Evolutionary conservation across 1,140 invertebrate genomes (phyloP).

Genomic region (Drosophila mojavensis): DNA sequence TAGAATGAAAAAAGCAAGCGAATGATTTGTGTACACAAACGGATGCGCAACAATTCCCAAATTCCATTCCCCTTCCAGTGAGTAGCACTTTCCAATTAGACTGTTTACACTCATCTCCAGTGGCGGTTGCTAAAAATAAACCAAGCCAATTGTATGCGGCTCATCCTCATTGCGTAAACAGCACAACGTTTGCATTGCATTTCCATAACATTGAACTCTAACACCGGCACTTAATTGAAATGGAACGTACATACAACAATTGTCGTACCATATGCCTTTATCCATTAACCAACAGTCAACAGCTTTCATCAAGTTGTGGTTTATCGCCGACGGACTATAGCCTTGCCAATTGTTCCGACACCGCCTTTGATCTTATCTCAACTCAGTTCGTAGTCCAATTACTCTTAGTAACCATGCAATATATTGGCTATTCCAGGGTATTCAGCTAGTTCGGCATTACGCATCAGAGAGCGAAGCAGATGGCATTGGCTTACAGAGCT

Average conservation of each 20-base stretch:
- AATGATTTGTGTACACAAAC: conserved; percentile 20
- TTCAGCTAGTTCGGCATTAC: not conserved
- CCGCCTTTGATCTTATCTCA: conserved; percentile 37
- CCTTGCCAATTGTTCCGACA: conserved; percentile 17
- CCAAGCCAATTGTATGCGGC: conserved; percentile 5
- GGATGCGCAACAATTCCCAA: conserved; percentile 14
- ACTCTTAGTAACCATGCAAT: conserved; percentile 7
- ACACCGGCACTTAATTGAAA: conserved; percentile 3
- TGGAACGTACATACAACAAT: conserved; percentile 29
- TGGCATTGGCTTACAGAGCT: conserved; percentile 73
- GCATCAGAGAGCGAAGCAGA: not conserved
- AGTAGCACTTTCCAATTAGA: conserved; percentile 32
- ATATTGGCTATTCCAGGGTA: not conserved
- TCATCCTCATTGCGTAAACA: conserved; percentile 42
- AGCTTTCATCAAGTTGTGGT: conserved; percentile 5
- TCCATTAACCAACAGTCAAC: not conserved
- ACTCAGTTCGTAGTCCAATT: conserved; percentile 25
- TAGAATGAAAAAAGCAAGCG: conserved; percentile 1
- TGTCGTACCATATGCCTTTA: conserved; percentile 30
- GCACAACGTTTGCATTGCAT: conserved; percentile 14
- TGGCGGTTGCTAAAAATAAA: conserved; percentile 34
- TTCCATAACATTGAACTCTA: conserved; percentile 51
- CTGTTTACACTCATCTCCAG: conserved; percentile 36
- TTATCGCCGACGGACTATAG: conserved; percentile 11
- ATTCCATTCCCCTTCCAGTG: conserved; percentile 2